Conservation (phyloP, 2,888 invertebrate species). For the Notocelia uddmanniana region DNA sequence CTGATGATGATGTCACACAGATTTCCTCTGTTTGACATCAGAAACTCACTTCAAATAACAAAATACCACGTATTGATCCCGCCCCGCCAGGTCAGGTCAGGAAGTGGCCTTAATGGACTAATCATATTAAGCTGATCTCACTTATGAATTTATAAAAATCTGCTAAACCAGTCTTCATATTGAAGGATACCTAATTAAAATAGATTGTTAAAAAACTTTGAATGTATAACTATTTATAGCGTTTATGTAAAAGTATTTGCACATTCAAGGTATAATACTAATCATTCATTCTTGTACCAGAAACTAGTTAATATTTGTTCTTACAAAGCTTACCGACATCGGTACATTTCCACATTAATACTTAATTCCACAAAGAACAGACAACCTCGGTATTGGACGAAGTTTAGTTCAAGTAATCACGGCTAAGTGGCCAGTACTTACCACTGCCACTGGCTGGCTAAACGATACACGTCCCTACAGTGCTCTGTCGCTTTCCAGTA, state of each 20-base stretch:
- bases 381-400: constrained; percentile 22
- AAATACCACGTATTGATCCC: too few relatives aligned
- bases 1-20: too few relatives aligned
- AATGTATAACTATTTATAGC: not conserved
- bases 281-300: not conserved
- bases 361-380: constrained; percentile 27
- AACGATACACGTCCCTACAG: not conserved
- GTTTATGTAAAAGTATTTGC: not conserved
- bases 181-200: constrained; percentile 5
- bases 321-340: not conserved
- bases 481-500: constrained; percentile 7
- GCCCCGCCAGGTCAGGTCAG: too few relatives aligned
- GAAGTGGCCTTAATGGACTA: too few relatives aligned
- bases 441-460: not conserved
- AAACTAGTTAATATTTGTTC: not conserved
- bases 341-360: constrained; percentile 4
- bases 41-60: too few relatives aligned
- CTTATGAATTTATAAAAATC: too few relatives aligned
- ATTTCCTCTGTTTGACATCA: too few relatives aligned
- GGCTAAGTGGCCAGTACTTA: constrained; percentile 27
- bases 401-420: constrained; percentile 33
- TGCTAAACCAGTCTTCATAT: too few relatives aligned
- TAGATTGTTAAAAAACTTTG: too few relatives aligned
- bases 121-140: too few relatives aligned
- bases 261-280: not conserved